Conservation (phyloP, 2,113 vertebrate species). For the Hypocryptadius cinnamomeus region DNA sequence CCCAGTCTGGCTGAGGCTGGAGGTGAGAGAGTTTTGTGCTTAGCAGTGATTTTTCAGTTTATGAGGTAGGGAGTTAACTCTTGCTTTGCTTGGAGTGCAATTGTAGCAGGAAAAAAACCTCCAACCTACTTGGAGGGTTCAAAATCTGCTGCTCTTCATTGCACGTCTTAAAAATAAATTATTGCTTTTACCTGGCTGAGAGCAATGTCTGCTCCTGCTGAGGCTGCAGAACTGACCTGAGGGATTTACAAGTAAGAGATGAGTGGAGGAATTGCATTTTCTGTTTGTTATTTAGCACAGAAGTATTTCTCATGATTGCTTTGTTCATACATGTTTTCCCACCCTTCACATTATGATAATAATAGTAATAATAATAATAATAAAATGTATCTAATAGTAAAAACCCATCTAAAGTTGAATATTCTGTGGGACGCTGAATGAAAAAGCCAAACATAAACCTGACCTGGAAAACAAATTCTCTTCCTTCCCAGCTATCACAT, state of each 20-base stretch:
- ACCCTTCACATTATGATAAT: neutral
- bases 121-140: neutral
- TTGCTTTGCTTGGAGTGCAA: neutral
- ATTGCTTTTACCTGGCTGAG: neutral
- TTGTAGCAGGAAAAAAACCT: neutral
- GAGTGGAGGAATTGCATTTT: neutral
- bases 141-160: neutral
- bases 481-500: neutral
- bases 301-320: neutral
- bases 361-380: too few species aligned
- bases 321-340: neutral
- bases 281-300: neutral
- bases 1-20: slow-evolving; percentile 10
- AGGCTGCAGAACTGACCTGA: neutral
- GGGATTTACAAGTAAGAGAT: neutral
- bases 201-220: neutral
- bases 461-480: neutral
- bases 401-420: neutral
- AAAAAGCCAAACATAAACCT: neutral
- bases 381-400: neutral
- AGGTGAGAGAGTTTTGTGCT: neutral
- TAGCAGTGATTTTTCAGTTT: neutral
- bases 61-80: neutral
- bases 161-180: neutral
- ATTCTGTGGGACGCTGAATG: neutral